phyloP scores from a whole-genome alignment of 2,797 vertebrate species.

The Sternarchorhynchus goeldii region DNA sequence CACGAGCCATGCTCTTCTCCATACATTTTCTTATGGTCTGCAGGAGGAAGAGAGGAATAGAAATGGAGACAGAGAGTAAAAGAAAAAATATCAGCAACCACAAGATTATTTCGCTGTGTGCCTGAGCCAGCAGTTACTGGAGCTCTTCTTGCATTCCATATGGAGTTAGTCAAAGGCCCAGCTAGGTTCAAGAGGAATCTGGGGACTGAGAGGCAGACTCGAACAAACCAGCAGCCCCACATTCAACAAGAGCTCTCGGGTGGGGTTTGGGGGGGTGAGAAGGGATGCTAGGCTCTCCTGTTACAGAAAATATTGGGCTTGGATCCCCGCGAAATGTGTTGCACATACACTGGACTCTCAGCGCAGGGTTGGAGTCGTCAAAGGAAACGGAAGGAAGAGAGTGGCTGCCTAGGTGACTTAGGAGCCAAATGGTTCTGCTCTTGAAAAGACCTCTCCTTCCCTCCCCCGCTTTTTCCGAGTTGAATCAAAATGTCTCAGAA shows the following conservation, averaged over 20 bases:
- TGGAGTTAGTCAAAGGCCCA: slow-evolving; percentile 75
- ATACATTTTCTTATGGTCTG: slow-evolving; percentile 98
- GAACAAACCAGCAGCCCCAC: slow-evolving; percentile 58
- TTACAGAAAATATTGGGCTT: slow-evolving; percentile 78
- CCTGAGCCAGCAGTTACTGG: slow-evolving; percentile 76
- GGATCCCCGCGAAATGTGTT: slow-evolving; percentile 65
- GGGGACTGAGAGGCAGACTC: slow-evolving; percentile 63
- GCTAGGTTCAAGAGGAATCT: slow-evolving; percentile 70
- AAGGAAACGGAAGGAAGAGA: slow-evolving; percentile 66
- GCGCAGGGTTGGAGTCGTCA: slow-evolving; percentile 53
- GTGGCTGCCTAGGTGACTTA: slow-evolving; percentile 53
- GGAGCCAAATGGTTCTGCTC: slow-evolving; percentile 57
- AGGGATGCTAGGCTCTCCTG: slow-evolving; percentile 57
- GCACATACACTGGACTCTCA: slow-evolving; percentile 62
- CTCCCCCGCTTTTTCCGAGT: slow-evolving; percentile 18
- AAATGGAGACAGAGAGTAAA: slow-evolving; percentile 31
- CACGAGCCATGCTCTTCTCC: slow-evolving; percentile 99
- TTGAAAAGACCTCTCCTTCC: slow-evolving; percentile 46
- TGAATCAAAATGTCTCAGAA: slow-evolving; percentile 23
- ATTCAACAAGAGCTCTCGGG: slow-evolving; percentile 65
- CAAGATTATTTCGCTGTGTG: slow-evolving; percentile 75
- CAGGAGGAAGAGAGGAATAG: slow-evolving; percentile 62
- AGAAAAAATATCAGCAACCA: slow-evolving; percentile 66
- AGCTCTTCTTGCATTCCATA: slow-evolving; percentile 79
- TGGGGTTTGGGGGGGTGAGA: slow-evolving; percentile 25